A percentile compares a stretch with the other conserved stretches of the same genome.
These are phyloP conservation scores for Oreotragus oreotragus DNA, from an alignment of 2,113 vertebrate species.

Conservation along the genomic window DNA sequence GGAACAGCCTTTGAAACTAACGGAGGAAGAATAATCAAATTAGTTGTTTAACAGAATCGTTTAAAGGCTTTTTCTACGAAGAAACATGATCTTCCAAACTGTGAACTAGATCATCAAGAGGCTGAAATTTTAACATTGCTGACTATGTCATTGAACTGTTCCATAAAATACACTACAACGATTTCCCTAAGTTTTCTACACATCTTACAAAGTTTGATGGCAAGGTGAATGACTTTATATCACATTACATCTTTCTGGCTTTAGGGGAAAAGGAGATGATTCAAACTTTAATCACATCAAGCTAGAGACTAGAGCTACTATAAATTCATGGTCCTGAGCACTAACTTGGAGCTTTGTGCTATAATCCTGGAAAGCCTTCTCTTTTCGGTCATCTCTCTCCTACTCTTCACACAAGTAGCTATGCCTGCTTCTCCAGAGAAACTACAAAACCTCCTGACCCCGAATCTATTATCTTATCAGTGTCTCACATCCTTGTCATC, in stretches of 20 bases:
- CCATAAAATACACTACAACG: not conserved
- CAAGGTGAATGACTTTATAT: conserved; percentile 16
- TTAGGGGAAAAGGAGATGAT: not conserved
- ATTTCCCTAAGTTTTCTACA: not conserved
- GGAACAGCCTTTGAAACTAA: not conserved
- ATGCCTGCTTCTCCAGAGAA: not conserved
- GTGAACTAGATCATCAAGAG: not conserved
- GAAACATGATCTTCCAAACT: conserved; percentile 7
- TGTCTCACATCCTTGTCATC: not conserved
- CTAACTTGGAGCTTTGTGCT: not conserved
- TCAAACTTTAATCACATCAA: not conserved
- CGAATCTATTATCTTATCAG: not conserved
- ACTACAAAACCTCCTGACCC: not conserved
- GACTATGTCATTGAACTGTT: conserved; percentile 23
- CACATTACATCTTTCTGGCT: not conserved
- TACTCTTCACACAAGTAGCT: not conserved
- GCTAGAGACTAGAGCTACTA: not conserved
- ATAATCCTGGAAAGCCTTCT: not conserved
- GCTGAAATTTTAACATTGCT: not conserved
- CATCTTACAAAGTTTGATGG: conserved; percentile 11
- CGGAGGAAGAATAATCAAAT: not conserved
- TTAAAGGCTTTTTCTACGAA: conserved; percentile 12
- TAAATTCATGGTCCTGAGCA: not conserved
- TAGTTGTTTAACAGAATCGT: not conserved
- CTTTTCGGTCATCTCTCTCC: not conserved